These are phyloP conservation scores for Leptura quadrifasciata DNA, from an alignment of 2,888 invertebrate genomes.

Conservation along the genomic window DNA sequence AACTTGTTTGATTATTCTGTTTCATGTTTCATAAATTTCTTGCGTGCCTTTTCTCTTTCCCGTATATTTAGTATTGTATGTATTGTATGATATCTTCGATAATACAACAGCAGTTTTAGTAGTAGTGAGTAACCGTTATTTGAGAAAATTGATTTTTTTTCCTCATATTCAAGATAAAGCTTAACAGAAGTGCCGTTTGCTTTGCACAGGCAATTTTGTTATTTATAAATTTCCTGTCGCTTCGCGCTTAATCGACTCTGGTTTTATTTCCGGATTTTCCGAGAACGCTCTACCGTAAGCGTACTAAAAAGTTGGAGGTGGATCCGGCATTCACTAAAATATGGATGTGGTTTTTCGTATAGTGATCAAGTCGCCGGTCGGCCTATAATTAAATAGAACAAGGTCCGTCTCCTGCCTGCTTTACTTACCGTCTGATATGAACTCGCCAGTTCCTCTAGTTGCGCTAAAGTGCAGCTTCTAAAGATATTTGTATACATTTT, in stretches of 20 bases:
- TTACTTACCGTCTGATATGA: background rate
- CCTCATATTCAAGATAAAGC: background rate
- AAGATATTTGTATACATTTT: background rate
- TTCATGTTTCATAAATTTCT: no score
- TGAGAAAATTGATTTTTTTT: no score
- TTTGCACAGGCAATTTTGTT: background rate
- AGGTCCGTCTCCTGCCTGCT: background rate
- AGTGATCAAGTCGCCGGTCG: background rate
- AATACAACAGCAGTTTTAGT: no score
- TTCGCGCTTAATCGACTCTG: background rate
- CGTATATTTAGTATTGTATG: no score
- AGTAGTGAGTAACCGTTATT: no score
- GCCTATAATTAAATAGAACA: background rate
- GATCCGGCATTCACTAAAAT: background rate
- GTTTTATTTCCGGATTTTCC: slow-evolving; percentile 1
- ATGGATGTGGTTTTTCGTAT: background rate
- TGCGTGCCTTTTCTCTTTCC: no score
- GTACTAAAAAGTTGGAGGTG: background rate
- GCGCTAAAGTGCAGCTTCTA: background rate
- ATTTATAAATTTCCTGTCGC: background rate
- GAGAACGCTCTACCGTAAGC: background rate
- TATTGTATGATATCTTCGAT: no score
- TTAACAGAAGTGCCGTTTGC: background rate
- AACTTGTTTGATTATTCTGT: no score
- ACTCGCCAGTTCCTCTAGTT: background rate